Base-by-base conservation (phyloP, 2,113 vertebrate genomes). In the Malaclemys terrapin region DNA sequence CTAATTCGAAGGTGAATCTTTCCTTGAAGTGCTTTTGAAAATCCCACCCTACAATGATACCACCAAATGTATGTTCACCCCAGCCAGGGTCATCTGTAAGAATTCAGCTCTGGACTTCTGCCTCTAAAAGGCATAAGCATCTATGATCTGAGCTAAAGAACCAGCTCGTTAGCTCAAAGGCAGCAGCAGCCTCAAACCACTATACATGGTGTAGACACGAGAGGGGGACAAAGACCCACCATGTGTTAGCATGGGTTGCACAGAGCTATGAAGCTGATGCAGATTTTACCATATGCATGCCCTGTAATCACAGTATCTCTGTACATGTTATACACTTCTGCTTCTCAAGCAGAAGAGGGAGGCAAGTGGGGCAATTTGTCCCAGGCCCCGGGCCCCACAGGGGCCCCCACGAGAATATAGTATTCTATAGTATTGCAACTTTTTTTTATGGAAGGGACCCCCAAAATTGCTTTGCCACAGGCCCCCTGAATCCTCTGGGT, bases 151-250 rank as follows among this genome's bases (percentile, higher is more conserved):
- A 52, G 52, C 19, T 22, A 42, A 62, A 29, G 87, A 78, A 91
- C 54, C n/a, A 85, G 72, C 19, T 8, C 76, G 50, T 65, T 35
- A 1, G 1, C 35, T 24, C 2, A 16, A 8, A 31, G 2, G 31
- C 53, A 81, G 27, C 17, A 35, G 52, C 47, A 76, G 35, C 5
- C 6, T 31, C 45, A 35, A 72, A 52, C 54, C 35, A 11, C 50
- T 76, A 57, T 17, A 27, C 80, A 59, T 12, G 65, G 80, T 42
- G 29, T 84, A 82, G 62, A 83, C 91, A 81, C 85, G 79, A 78
- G 52, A 78, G 3, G 0, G 45, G 89, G 75, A 47, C 82, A 78
- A 84, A 53, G 56, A 1, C 0, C 17, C n/a, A 52, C 1, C 3
- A 20, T 42, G 54, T n/a, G 47, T 27, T 42, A 69, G 5, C 87